These are phyloP conservation scores for Epizoanthus ramosus DNA, from an alignment of 92 coral and sea anemone species.

Conservation along the genomic window DNA sequence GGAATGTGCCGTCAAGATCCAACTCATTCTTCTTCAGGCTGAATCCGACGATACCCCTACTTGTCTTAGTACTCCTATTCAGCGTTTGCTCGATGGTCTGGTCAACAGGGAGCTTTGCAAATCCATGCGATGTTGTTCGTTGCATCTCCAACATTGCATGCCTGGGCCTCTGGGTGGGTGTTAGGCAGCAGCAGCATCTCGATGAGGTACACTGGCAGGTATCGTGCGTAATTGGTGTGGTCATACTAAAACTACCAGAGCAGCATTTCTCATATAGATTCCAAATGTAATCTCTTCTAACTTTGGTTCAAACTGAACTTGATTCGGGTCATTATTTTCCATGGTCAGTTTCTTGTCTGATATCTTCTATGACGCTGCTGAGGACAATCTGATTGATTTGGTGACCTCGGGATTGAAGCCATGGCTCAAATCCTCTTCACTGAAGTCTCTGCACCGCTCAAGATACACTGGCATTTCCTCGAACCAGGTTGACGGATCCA, in stretches of 20 bases:
- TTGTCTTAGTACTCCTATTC: conserved; percentile 68
- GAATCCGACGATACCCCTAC: conserved; percentile 72
- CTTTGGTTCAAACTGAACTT: too few species aligned
- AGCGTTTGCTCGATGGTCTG: conserved; percentile 74
- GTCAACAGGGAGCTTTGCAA: conserved; percentile 63
- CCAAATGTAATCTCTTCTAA: conserved; percentile 31
- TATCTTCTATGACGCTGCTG: too few species aligned
- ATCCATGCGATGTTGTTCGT: conserved; percentile 53
- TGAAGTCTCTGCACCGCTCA: conserved; percentile 62
- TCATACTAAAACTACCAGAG: conserved; percentile 67
- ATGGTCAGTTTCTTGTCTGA: too few species aligned
- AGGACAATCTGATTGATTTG: too few species aligned
- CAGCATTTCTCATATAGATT: background rate
- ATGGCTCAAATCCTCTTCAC: conserved; percentile 53
- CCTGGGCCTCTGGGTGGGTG: too few species aligned
- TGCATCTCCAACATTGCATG: conserved; percentile 42
- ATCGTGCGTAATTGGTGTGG: conserved; percentile 67
- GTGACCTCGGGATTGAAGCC: conserved; percentile 29
- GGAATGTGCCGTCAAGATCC: conserved; percentile 60
- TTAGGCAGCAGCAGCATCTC: too few species aligned
- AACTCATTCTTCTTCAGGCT: conserved; percentile 59
- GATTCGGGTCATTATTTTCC: too few species aligned
- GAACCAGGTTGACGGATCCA: too few species aligned
- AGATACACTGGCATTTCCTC: too few species aligned
- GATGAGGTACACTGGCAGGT: conserved; percentile 48